Evolutionary conservation across 1,140 invertebrate genomes (phyloP), one percentile per base, ranked within the genome.

Genomic region (Papilio polytes): DNA sequence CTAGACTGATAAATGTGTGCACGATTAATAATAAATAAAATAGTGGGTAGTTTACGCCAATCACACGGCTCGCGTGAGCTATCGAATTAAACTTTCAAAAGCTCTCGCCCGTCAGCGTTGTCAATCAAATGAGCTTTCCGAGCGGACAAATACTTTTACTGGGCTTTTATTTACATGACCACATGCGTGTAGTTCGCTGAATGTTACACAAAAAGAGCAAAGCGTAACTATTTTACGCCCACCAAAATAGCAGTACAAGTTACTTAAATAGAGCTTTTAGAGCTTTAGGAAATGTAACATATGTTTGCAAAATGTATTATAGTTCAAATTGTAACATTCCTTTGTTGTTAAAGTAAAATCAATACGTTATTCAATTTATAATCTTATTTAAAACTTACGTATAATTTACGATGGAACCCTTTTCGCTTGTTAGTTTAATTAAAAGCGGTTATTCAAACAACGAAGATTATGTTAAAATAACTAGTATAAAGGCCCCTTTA

Each of bases 61-160:
- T 81, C 74, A 79, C 76, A 66, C 8, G 26, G 63, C n/a, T 72
- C 51, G 81, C 53, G 53, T 56, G 15, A 56, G 18, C 53, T n/a
- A 56, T 56, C 18, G 18, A 56, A 56, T n/a, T 56, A 82, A 82
- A 80, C 73, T 80, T 82, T 82, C 78, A 80, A 80, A 82, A 79
- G 79, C 79, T 82, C 76, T 77, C 70, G 74, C 83, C 74, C 81
- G 79, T 82, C 80, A 84, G 80, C 78, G 81, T 66, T 66, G 53
- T 59, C 77, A 78, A 78, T 78, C 77, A 46, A 78, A 66, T 78
- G 46, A 66, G 56, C 77, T 78, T 78, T 63, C 4, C n/a, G 56
- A 78, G n/a, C n/a, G 18, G 53, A 9, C 7, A 56, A 20, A 8
- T 56, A 18, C 46, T 48, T 66, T 72, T 79, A 79, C n/a, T 56